Evolutionary conservation across 2,797 vertebrate species (phyloP).

Genomic region (Enteromius radiatus): DNA sequence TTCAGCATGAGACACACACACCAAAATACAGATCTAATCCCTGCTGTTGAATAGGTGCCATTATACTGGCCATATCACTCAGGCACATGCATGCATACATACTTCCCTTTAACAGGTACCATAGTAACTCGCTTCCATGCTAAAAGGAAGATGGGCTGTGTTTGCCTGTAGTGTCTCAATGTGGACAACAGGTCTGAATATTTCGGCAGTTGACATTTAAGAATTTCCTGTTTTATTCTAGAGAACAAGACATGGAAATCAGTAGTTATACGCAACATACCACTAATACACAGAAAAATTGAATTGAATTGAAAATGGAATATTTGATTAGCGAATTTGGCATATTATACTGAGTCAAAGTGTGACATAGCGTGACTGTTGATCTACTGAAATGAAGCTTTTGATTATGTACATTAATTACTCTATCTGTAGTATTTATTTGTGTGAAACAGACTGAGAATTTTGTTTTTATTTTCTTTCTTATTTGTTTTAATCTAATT

Average conservation of each 20-base stretch:
- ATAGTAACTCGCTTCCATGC: background rate
- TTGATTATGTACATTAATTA: background rate
- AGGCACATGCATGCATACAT: background rate
- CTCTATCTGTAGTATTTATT: background rate
- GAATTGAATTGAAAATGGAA: no score
- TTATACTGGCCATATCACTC: conserved; percentile 13
- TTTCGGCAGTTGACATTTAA: background rate
- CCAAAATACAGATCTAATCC: conserved; percentile 43
- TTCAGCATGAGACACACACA: conserved; percentile 22
- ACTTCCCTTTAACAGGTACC: conserved; percentile 9
- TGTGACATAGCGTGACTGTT: background rate
- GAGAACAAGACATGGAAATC: background rate
- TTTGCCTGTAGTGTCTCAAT: background rate
- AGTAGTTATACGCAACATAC: background rate
- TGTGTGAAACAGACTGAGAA: background rate
- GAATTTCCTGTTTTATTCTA: background rate
- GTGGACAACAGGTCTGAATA: background rate
- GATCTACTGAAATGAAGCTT: background rate
- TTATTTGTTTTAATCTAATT: background rate
- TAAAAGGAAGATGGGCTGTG: background rate
- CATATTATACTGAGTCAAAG: background rate
- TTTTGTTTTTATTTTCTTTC: background rate
- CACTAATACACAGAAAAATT: no score
- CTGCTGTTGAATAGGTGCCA: conserved; percentile 7
- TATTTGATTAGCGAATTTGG: background rate